Percentiles rank a stretch among this genome's conserved stretches.
These are phyloP conservation scores for Microtus richardsoni DNA, from an alignment of 2,113 vertebrate species.

Conservation along the genomic window DNA sequence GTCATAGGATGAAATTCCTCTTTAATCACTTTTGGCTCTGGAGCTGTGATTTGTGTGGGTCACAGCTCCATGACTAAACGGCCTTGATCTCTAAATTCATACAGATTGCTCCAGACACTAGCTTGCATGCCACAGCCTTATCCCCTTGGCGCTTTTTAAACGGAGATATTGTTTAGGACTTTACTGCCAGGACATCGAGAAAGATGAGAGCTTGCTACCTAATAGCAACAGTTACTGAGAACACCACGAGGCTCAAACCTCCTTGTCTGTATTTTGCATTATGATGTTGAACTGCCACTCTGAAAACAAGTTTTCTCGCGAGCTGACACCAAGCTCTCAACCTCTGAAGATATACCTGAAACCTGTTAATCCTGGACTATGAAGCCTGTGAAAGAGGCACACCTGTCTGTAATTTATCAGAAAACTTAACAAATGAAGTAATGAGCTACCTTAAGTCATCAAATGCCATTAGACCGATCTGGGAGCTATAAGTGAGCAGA, in stretches of 20 bases:
- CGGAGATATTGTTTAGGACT: neutral
- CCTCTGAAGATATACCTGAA: too few relatives aligned
- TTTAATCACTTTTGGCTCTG: slow-evolving; percentile 32
- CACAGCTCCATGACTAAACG: neutral
- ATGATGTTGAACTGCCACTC: neutral
- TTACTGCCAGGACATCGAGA: neutral
- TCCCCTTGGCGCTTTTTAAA: neutral
- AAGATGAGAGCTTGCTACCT: neutral
- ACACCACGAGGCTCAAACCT: neutral
- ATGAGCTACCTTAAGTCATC: too few relatives aligned
- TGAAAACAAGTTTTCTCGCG: neutral
- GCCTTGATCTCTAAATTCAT: neutral
- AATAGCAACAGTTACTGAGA: neutral
- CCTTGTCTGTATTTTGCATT: neutral
- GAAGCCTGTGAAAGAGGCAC: too few relatives aligned
- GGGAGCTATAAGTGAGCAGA: too few relatives aligned
- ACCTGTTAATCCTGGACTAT: too few relatives aligned
- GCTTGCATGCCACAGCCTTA: neutral
- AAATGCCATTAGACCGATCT: too few relatives aligned
- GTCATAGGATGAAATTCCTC: slow-evolving; percentile 45
- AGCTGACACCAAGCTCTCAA: too few relatives aligned
- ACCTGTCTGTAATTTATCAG: too few relatives aligned
- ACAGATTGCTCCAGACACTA: neutral
- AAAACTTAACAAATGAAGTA: too few relatives aligned
- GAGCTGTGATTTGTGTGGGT: neutral